Percentiles rank a stretch among this genome's conserved stretches.
These are phyloP conservation scores for Blennius ocellaris DNA, from an alignment of 2,113 vertebrate species.

Conservation along the genomic window DNA sequence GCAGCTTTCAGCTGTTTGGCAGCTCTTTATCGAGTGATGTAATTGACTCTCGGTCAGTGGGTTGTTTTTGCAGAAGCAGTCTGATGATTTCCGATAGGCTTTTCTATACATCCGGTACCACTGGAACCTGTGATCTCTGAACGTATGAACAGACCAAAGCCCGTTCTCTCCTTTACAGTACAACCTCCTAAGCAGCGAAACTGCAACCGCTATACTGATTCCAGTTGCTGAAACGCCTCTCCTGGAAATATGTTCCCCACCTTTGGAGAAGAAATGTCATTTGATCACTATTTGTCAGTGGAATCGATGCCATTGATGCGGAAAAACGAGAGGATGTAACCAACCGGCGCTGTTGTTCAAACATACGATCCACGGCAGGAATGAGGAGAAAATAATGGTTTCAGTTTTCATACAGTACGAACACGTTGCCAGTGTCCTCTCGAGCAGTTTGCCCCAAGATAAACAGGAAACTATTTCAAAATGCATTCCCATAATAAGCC, in stretches of 20 bases:
- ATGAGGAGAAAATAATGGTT: constrained; percentile 20
- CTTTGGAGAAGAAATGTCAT: constrained; percentile 31
- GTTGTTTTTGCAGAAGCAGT: constrained; percentile 43
- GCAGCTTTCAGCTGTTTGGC: constrained; percentile 59
- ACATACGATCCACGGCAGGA: constrained; percentile 36
- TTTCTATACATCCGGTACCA: background rate
- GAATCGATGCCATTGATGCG: constrained; percentile 43
- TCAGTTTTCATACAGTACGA: constrained; percentile 42
- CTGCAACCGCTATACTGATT: background rate
- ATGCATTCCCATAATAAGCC: constrained; percentile 1
- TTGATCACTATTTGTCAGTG: constrained; percentile 47
- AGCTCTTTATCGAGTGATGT: constrained; percentile 52
- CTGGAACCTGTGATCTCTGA: background rate
- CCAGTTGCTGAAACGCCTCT: background rate
- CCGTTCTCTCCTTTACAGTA: background rate
- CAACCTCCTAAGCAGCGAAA: background rate
- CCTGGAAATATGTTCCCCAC: constrained; percentile 32
- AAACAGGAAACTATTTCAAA: constrained; percentile 8
- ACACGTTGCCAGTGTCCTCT: background rate
- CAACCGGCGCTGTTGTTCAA: constrained; percentile 31
- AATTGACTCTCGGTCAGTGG: constrained; percentile 44
- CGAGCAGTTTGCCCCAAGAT: constrained; percentile 5
- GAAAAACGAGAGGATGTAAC: constrained; percentile 35
- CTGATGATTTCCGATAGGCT: constrained; percentile 12
- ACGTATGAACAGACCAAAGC: background rate